These are phyloP conservation scores for Zaprionus bogoriensis DNA, from an alignment of 2,888 invertebrate species.

Conservation along the genomic window DNA sequence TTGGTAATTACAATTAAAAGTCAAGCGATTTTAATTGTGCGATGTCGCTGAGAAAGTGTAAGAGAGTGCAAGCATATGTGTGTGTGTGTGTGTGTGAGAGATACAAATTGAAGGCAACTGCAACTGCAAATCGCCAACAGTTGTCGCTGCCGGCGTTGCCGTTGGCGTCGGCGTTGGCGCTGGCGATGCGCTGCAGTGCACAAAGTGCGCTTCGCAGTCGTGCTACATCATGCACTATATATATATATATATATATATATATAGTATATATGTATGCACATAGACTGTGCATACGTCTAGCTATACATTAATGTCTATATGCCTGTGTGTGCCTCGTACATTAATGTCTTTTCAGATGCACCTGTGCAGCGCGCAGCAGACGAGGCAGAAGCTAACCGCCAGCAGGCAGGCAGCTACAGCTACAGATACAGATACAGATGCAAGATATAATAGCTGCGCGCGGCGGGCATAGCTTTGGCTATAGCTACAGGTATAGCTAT, in stretches of 20 bases:
- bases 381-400: constrained; percentile 10
- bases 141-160: constrained; percentile 41
- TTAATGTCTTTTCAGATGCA: constrained; percentile 62
- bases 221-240: constrained; percentile 16
- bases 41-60: constrained; percentile 12
- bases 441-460: not conserved
- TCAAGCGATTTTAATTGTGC: constrained; percentile 68
- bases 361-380: constrained; percentile 49
- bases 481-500: not conserved
- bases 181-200: constrained; percentile 56
- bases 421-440: no score
- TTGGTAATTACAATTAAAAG: constrained; percentile 75
- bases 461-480: not conserved
- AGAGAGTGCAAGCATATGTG: constrained; percentile 7
- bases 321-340: constrained; percentile 17
- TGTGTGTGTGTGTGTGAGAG: constrained; percentile 28
- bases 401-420: no score
- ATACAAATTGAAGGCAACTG: constrained; percentile 64
- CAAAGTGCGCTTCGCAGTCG: constrained; percentile 44
- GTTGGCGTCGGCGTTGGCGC: constrained; percentile 16
- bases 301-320: constrained; percentile 16
- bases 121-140: constrained; percentile 68
- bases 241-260: constrained; percentile 3
- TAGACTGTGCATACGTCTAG: not conserved
- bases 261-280: constrained; percentile 4